Evolutionary conservation across 2,797 vertebrate genomes (phyloP).

Genomic region (Pangasius macronema): DNA sequence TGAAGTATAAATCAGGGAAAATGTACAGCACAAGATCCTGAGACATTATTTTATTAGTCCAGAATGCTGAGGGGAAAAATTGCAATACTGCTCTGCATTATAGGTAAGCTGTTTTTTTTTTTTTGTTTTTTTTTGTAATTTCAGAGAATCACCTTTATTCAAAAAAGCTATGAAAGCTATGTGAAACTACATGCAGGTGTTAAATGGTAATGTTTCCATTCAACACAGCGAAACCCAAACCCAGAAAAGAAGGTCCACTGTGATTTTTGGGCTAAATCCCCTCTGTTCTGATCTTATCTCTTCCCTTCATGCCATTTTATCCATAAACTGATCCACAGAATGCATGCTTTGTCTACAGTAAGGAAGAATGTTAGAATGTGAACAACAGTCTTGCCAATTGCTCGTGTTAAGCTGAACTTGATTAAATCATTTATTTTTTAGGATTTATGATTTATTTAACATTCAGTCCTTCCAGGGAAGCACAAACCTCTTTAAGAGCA

Average conservation of each 20-base stretch:
- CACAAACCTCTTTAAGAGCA: not conserved
- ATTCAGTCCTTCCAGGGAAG: not conserved
- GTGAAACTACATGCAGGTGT: slow-evolving; percentile 34
- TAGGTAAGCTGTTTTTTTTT: too few species aligned
- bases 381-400: slow-evolving; percentile 23
- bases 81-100: not conserved
- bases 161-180: not conserved
- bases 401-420: slow-evolving; percentile 33
- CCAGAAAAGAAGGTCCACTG: slow-evolving; percentile 13
- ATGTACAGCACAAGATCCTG: not conserved
- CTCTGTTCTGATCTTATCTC: slow-evolving; percentile 52
- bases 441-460: not conserved
- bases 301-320: slow-evolving; percentile 25
- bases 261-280: slow-evolving; percentile 36
- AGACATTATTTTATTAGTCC: not conserved
- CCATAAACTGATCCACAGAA: slow-evolving; percentile 39
- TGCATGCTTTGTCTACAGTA: slow-evolving; percentile 45
- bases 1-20: not conserved
- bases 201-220: slow-evolving; percentile 40
- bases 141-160: not conserved
- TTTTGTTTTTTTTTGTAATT: too few species aligned
- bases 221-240: slow-evolving; percentile 39
- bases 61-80: not conserved
- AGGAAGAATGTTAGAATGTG: not conserved
- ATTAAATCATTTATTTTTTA: not conserved